Conservation (phyloP, 2,113 vertebrate genomes). For the Columba janthina region DNA sequence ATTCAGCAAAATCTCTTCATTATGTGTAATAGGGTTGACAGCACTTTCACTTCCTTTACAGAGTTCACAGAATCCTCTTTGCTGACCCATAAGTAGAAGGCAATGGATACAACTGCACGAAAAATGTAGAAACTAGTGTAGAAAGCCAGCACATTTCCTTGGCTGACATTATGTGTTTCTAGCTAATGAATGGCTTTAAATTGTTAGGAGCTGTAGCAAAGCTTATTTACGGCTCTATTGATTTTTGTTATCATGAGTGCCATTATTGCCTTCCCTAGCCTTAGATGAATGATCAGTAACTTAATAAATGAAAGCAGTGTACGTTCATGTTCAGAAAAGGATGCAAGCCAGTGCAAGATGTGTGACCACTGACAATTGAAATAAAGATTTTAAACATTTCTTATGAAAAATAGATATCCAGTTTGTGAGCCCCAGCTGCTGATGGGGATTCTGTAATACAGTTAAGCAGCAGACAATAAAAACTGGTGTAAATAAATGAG, state of each 20-base stretch:
- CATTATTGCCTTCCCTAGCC: neutral
- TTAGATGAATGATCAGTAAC: conserved; percentile 21
- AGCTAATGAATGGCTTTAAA: conserved; percentile 7
- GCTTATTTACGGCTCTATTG: conserved; percentile 47
- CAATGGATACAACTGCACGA: neutral
- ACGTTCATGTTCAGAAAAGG: neutral
- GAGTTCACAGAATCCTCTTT: neutral
- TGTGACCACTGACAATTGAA: neutral
- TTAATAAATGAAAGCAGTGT: neutral
- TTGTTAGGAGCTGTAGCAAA: conserved; percentile 5
- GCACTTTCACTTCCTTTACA: neutral
- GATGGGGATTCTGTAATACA: neutral
- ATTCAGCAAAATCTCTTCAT: neutral
- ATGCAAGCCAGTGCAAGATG: neutral
- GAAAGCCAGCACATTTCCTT: neutral
- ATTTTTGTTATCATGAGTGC: conserved; percentile 33
- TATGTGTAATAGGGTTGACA: neutral
- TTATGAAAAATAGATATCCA: neutral
- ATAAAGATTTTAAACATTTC: neutral
- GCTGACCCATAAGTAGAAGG: neutral
- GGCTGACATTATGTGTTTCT: neutral
- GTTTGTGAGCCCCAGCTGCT: neutral
- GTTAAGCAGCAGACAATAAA: neutral
- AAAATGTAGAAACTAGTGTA: neutral
- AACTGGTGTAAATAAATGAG: neutral